Percentiles rank a stretch among this genome's conserved stretches.
phyloP scores from a whole-genome alignment of 1,140 invertebrate genomes.

The Drosophila nannoptera region DNA sequence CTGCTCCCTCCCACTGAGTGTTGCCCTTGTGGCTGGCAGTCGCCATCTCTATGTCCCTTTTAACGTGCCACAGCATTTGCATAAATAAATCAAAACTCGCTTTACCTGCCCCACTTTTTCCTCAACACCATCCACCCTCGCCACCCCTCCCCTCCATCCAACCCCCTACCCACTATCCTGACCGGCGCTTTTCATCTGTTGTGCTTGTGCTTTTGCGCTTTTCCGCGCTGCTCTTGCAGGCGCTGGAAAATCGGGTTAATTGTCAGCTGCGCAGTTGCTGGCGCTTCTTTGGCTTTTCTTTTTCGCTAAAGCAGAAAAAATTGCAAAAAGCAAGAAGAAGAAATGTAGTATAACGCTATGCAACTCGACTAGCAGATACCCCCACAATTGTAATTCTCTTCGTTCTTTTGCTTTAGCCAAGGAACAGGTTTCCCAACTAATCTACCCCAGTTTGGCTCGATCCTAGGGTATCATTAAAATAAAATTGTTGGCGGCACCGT shows the following conservation, averaged over 20 bases:
- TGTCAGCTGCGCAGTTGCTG: conserved; percentile 18
- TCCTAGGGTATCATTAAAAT: neutral
- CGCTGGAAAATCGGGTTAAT: conserved; percentile 29
- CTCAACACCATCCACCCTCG: neutral
- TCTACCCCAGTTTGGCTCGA: neutral
- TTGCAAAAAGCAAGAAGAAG: neutral
- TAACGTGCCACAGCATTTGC: conserved; percentile 26
- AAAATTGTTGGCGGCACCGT: conserved; percentile 21
- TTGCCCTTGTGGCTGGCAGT: neutral
- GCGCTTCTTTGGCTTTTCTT: conserved; percentile 15
- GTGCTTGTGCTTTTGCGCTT: conserved; percentile 20
- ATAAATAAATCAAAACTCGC: conserved; percentile 42
- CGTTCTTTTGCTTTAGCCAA: too few relatives aligned
- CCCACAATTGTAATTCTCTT: too few relatives aligned
- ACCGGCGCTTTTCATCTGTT: conserved; percentile 6
- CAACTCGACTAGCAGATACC: neutral
- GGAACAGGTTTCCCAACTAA: neutral
- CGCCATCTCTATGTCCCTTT: neutral
- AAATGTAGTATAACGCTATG: neutral
- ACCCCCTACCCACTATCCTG: neutral
- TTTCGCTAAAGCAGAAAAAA: conserved; percentile 10
- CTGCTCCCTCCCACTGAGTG: too few relatives aligned
- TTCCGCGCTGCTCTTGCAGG: conserved; percentile 17
- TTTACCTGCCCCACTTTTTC: conserved; percentile 31
- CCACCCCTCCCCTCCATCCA: neutral